Evolutionary conservation across 2,888 invertebrate species (phyloP), one percentile per base, ranked within the genome.

Genomic region (Myopa testacea): DNA sequence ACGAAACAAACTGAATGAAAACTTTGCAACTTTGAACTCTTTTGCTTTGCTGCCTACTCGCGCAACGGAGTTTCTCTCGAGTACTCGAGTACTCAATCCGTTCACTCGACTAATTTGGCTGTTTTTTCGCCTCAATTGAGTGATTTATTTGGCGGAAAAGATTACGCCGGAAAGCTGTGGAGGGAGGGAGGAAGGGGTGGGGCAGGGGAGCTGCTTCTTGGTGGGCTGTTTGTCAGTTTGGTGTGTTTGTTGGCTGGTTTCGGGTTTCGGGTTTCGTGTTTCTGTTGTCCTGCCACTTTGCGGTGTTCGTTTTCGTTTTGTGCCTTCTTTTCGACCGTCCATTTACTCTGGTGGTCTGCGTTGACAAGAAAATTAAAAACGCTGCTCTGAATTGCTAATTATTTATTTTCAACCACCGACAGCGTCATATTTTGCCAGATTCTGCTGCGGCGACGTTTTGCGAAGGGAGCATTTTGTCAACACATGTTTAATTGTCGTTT

Each of bases 111-210:
- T 87, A 86, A 86, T 86, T 86, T 86, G 84, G 82, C 81, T 84
- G 78, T 80, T 81, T 80, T 81, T 79, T 82, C 78, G 80, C 83
- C 81, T 82, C 86, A 85, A 86, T 86, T 84, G 85, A 86, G 86
- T 87, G 87, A 87, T 87, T 87, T 87, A 87, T 87, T 87, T 87
- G 86, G 84, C 86, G 87, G 85, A 87, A 87, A 86, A 86, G 85
- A 87, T 87, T 87, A 87, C 83, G 83, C 58, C 63, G 26, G 77
- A 77, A 55, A 75, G 76, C 40, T 62, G 6, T 8, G 45, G 37
- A 65, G 34, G 62, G 62, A 8, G n/a, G 34, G 8, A 14, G 19
- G 34, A 5, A 26, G n/a, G 10, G 62, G 62, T 34, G n/a, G 62
- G n/a, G n/a, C n/a, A n/a, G 5, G 10, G 75, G 45, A 38, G 62